Base-by-base conservation (phyloP, 1,140 invertebrate species). In the Galendromus occidentalis region DNA sequence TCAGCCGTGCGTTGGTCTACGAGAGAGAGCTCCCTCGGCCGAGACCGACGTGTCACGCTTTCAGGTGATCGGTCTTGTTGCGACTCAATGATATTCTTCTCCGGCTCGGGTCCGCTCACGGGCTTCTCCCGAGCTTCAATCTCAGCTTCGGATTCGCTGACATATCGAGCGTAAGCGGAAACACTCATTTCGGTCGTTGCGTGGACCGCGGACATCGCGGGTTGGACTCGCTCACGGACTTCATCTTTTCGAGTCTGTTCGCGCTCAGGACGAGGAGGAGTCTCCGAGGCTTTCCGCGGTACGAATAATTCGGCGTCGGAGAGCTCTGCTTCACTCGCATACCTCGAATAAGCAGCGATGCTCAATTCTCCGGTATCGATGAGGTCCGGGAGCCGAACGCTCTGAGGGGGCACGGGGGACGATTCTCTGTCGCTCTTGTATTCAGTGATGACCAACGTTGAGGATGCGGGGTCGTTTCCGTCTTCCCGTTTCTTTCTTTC, bases 221-320 rank as follows among this genome's bases (percentile, higher is more conserved):
- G 33, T 9, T 9, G 33, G 33, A 9, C 9, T 9, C 4, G 33
- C 33, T 39, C 33, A 9, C 4, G 33, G 33, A 39, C 33, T 39
- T 39, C 33, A 6, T 39, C 9, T 39, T 6, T 39, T 4, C 4
- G 33, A 39, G 33, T 4, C 9, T 39, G 4, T 39, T n/a, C n/a
- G n/a, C n/a, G n/a, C n/a, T n/a, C n/a, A n/a, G n/a, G n/a, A n/a
- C n/a, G n/a, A n/a, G n/a, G n/a, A n/a, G n/a, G n/a, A n/a, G n/a
- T n/a, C n/a, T n/a, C n/a, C n/a, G n/a, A n/a, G n/a, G n/a, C n/a
- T n/a, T n/a, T n/a, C n/a, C n/a, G n/a, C 25, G 51, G 51, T 17
- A 59, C 25, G 51, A 59, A 59, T 4, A 59, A 22, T 33, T 59
- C 51, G 25, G 51, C 51, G 22, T 59, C 51, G 14, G 51, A 59